Conservation (phyloP, 2,888 invertebrate species). For the Cyclophora punctaria region DNA sequence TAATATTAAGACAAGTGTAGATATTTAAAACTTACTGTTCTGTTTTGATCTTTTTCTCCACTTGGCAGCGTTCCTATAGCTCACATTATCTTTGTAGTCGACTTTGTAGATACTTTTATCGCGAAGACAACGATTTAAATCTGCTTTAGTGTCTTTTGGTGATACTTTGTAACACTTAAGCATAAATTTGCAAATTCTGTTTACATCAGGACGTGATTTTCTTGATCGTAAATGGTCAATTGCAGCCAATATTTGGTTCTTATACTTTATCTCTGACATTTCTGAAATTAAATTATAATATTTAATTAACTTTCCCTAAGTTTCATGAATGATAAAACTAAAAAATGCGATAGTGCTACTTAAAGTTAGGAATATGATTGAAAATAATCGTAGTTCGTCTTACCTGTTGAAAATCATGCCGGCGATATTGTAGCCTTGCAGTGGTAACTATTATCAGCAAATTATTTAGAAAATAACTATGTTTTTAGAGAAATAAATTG, state of each 20-base stretch:
- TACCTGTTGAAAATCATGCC: conserved; percentile 66
- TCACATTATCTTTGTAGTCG: conserved; percentile 89
- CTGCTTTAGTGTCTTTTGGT: conserved; percentile 80
- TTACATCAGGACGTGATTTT: conserved; percentile 89
- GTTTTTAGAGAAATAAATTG: too few relatives aligned
- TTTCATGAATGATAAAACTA: neutral
- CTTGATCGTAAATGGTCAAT: conserved; percentile 88
- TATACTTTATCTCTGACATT: conserved; percentile 79
- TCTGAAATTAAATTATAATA: conserved; percentile 41
- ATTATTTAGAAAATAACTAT: neutral
- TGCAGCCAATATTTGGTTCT: conserved; percentile 86
- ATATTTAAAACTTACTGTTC: conserved; percentile 45
- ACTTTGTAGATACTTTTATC: conserved; percentile 86
- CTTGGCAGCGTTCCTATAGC: conserved; percentile 88
- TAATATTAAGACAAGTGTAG: neutral
- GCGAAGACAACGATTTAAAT: conserved; percentile 83
- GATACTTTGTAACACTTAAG: conserved; percentile 82
- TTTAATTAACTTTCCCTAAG: neutral
- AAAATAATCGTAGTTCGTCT: conserved; percentile 3
- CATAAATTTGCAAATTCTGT: conserved; percentile 88
- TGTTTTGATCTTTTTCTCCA: conserved; percentile 68
- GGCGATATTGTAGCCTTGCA: conserved; percentile 42
- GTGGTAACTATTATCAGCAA: neutral
- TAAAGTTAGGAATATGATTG: neutral
- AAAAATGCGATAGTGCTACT: neutral